Evolutionary conservation across 23 tunicate genomes (phyloP).

Genomic region (Corella eumyota): DNA sequence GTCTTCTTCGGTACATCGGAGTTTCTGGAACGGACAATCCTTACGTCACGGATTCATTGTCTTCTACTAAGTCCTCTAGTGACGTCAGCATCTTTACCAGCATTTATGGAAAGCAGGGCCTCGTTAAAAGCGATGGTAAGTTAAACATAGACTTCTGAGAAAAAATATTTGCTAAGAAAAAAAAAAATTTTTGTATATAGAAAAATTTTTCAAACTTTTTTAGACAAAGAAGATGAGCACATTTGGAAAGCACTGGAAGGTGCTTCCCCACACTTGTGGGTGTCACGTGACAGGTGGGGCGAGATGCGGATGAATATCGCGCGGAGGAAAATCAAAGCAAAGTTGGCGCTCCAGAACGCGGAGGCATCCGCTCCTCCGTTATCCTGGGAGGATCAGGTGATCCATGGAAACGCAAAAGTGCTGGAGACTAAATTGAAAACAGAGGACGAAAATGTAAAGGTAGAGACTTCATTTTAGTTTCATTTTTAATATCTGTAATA

Average conservation of each 20-base stretch:
- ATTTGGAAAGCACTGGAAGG: conserved; percentile 67
- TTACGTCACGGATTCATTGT: conserved; percentile 24
- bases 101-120: not conserved
- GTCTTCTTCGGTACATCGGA: conserved; percentile 53
- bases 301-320: conserved; percentile 11
- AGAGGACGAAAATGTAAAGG: not conserved
- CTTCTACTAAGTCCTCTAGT: conserved; percentile 31
- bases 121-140: conserved; percentile 1
- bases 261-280: conserved; percentile 55
- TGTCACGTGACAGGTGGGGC: conserved; percentile 33
- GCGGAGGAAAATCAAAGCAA: conserved; percentile 5
- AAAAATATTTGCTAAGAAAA: too few species aligned
- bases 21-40: conserved; percentile 35
- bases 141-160: too few species aligned
- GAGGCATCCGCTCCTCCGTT: conserved; percentile 9
- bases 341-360: not conserved
- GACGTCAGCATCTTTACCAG: conserved; percentile 14
- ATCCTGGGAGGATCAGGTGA: conserved; percentile 46
- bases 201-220: not conserved
- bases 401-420: conserved; percentile 16
- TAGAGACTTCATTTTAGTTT: too few species aligned
- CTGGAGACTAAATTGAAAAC: conserved; percentile 10
- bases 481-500: too few species aligned
- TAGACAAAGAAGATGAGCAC: conserved; percentile 24
- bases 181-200: too few species aligned